phyloP scores from a whole-genome alignment of 2,797 vertebrate genomes.

The Anas bernieri region DNA sequence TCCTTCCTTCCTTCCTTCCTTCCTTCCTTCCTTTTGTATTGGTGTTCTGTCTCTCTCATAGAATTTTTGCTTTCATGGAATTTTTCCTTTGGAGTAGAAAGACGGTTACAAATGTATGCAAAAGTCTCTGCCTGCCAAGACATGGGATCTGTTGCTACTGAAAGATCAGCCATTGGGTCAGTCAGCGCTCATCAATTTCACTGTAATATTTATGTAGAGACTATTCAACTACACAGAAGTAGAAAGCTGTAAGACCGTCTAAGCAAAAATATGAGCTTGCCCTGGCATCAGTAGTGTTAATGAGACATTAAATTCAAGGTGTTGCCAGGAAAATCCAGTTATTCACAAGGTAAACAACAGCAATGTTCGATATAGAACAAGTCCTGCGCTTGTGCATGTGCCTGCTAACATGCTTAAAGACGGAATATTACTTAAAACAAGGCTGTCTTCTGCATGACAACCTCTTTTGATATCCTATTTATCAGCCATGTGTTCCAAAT shows the following conservation, averaged over 20 bases:
- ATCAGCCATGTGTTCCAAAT: background rate
- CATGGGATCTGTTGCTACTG: background rate
- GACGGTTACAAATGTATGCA: background rate
- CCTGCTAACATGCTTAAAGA: background rate
- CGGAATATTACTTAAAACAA: background rate
- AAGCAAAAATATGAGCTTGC: background rate
- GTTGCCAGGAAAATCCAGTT: background rate
- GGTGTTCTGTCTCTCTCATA: background rate
- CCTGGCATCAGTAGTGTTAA: background rate
- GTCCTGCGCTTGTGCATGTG: background rate
- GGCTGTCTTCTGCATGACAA: background rate
- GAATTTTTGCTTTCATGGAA: background rate
- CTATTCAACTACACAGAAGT: background rate
- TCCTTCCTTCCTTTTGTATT: background rate
- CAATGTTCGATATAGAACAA: background rate
- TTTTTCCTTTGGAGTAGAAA: background rate
- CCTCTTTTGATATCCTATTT: background rate
- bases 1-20: background rate
- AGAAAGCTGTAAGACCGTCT: background rate
- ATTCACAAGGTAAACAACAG: background rate
- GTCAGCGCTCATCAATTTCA: background rate
- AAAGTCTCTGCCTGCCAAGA: background rate
- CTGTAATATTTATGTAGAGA: background rate
- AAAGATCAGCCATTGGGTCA: background rate
- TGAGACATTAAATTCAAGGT: background rate